Evolutionary conservation across 2,113 vertebrate species (phyloP).

Genomic region (Anolis carolinensis): DNA sequence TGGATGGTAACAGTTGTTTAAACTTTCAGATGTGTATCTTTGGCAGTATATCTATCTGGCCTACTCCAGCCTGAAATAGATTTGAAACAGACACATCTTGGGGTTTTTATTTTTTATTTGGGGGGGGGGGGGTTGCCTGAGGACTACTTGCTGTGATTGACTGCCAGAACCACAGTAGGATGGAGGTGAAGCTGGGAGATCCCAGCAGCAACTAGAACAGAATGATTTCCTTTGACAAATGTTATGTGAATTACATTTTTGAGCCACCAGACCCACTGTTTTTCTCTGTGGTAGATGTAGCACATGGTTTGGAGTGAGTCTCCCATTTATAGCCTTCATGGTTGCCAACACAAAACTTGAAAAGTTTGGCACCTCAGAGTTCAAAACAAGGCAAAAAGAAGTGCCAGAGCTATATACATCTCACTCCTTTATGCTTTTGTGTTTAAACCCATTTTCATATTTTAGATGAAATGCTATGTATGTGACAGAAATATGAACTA

Average conservation of each 20-base stretch:
- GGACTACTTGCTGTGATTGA: constrained; percentile 25
- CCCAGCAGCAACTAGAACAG: neutral
- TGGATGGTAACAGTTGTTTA: constrained; percentile 28
- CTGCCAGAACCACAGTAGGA: constrained; percentile 18
- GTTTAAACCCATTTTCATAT: neutral
- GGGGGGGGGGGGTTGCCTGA: too few species aligned
- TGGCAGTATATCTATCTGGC: constrained; percentile 14
- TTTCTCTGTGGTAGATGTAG: neutral
- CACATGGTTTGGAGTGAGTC: neutral
- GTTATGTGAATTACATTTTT: neutral
- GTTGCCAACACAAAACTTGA: neutral
- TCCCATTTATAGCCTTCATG: neutral
- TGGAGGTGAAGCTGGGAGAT: neutral
- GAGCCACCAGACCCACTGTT: neutral
- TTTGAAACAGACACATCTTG: constrained; percentile 7
- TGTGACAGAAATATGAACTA: neutral
- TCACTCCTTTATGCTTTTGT: neutral
- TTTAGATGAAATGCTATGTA: neutral
- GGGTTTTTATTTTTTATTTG: too few species aligned
- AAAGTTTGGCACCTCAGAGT: neutral
- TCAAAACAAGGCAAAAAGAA: neutral
- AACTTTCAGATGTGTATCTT: constrained; percentile 15
- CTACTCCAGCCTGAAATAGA: constrained; percentile 25
- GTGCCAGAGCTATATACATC: neutral
- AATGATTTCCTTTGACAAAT: constrained; percentile 2